Conservation (phyloP, 2,113 vertebrate genomes). For the Gadus macrocephalus region DNA sequence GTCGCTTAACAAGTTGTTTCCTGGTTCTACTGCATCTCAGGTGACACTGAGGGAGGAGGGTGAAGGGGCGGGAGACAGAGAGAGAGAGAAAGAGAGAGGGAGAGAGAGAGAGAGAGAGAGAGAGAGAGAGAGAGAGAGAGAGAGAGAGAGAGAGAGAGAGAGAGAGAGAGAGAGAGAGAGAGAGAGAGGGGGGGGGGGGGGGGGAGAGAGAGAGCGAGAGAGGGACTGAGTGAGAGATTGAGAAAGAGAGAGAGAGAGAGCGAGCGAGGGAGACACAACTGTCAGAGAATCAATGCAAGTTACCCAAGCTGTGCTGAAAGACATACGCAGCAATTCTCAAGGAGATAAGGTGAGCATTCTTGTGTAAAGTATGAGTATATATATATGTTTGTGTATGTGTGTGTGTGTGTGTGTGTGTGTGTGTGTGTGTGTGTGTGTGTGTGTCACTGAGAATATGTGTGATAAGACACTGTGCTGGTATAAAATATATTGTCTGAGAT, state of each 20-base stretch:
- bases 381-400: too few species aligned
- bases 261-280: not conserved
- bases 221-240: not conserved
- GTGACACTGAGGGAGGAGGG: conserved; percentile 25
- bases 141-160: not conserved
- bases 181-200: not conserved
- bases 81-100: not conserved
- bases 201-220: not conserved
- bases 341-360: conserved; percentile 49
- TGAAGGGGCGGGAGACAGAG: not conserved
- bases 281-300: not conserved
- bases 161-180: not conserved
- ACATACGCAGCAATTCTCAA: not conserved
- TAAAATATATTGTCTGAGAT: too few species aligned
- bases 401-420: too few species aligned
- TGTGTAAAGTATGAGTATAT: not conserved
- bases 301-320: not conserved
- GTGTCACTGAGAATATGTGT: too few species aligned
- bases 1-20: conserved; percentile 3
- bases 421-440: too few species aligned
- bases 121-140: not conserved
- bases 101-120: not conserved
- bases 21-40: conserved; percentile 38
- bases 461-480: too few species aligned
- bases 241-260: not conserved